Conservation (phyloP, 2,797 vertebrate genomes). For the Characodon lateralis region DNA sequence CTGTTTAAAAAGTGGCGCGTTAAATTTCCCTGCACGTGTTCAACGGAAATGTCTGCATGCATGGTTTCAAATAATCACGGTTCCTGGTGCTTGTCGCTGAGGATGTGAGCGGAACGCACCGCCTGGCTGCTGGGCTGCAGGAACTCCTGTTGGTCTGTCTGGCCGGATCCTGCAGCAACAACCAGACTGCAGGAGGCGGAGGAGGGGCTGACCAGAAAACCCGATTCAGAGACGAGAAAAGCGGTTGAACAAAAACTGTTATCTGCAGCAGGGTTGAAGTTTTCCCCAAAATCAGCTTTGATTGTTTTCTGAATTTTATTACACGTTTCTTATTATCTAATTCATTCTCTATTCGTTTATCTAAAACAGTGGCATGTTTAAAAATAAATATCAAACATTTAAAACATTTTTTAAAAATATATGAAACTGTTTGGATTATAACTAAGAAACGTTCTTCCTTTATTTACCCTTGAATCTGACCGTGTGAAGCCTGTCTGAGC, state of each 20-base stretch:
- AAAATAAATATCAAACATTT: background rate
- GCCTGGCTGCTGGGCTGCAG: conserved; percentile 17
- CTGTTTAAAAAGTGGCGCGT: background rate
- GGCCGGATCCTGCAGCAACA: conserved; percentile 27
- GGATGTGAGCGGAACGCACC: conserved; percentile 10
- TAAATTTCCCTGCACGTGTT: background rate
- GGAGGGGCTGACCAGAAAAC: conserved; percentile 4
- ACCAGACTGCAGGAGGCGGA: conserved; percentile 26
- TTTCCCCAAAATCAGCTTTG: background rate
- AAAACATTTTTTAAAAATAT: background rate
- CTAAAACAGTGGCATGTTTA: background rate
- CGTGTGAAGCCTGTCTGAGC: background rate
- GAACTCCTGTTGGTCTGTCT: conserved; percentile 24
- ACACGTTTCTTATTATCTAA: no score
- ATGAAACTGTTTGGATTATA: background rate
- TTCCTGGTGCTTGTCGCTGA: conserved; percentile 30
- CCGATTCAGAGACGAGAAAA: background rate
- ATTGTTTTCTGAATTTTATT: background rate
- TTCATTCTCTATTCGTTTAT: background rate
- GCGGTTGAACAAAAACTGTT: background rate
- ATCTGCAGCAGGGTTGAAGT: background rate
- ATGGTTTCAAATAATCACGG: background rate
- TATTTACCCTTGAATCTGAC: background rate
- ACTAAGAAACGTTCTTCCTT: background rate
- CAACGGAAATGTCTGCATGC: background rate